These are phyloP conservation scores for Epiblema foenella DNA, from an alignment of 2,888 invertebrate genomes.

Conservation along the genomic window DNA sequence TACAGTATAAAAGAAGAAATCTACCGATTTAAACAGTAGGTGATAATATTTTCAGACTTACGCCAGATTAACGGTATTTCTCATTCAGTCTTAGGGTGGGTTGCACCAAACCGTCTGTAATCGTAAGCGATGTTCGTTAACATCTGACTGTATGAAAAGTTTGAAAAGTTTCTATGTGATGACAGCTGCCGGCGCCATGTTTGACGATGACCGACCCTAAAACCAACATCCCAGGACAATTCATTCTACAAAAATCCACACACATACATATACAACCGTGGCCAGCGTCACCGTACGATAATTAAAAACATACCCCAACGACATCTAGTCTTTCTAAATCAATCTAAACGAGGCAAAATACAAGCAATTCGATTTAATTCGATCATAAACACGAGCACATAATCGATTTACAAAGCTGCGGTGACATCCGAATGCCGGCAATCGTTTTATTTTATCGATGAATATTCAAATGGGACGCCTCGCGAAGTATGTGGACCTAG, in stretches of 20 bases:
- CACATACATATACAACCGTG: slow-evolving; percentile 3
- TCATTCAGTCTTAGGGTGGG: no score
- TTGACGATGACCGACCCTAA: no score
- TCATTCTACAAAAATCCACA: slow-evolving; percentile 19
- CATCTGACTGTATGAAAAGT: no score
- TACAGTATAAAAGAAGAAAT: no score
- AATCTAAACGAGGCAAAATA: slow-evolving; percentile 48
- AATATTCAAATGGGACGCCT: slow-evolving; percentile 53
- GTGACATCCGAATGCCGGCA: slow-evolving; percentile 58
- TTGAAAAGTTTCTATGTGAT: no score
- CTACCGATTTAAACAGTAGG: no score
- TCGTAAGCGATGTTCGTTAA: no score
- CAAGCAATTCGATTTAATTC: slow-evolving; percentile 78
- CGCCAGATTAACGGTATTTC: no score
- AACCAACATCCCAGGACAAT: no score
- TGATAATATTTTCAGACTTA: no score
- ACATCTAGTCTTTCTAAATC: slow-evolving; percentile 42
- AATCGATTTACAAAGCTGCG: slow-evolving; percentile 66
- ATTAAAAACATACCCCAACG: slow-evolving; percentile 41
- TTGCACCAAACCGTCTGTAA: no score
- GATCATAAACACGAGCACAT: slow-evolving; percentile 74
- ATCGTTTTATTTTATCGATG: slow-evolving; percentile 51
- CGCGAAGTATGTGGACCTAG: slow-evolving; percentile 34
- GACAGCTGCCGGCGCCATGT: no score
- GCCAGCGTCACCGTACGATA: slow-evolving; percentile 14